A percentile compares a stretch with the other conserved stretches of the same genome.
phyloP scores from a whole-genome alignment of 1,140 invertebrate species.

The Drosophila tristis region DNA sequence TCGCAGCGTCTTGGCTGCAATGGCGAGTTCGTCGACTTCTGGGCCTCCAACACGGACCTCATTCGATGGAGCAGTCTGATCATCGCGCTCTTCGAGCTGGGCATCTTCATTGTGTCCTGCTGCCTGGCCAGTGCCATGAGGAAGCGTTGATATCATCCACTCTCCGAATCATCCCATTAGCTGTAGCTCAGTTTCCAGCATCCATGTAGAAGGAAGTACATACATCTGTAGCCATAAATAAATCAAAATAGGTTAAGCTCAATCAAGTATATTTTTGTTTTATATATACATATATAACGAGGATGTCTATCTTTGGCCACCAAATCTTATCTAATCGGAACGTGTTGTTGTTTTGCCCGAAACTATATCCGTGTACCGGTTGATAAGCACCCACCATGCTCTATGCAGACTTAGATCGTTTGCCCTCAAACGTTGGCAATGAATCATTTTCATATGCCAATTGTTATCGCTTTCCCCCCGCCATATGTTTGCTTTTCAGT shows the following conservation, averaged over 20 bases:
- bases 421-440: conserved; percentile 30
- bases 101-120: conserved; percentile 67
- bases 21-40: conserved; percentile 83
- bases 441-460: conserved; percentile 42
- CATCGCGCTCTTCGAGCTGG: conserved; percentile 85
- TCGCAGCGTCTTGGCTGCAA: conserved; percentile 84
- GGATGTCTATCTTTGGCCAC: conserved; percentile 22
- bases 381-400: conserved; percentile 17
- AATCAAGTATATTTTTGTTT: conserved; percentile 46
- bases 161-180: conserved; percentile 17
- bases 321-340: conserved; percentile 32
- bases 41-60: conserved; percentile 84
- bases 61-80: conserved; percentile 88
- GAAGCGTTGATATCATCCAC: conserved; percentile 44
- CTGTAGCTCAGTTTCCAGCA: conserved; percentile 19
- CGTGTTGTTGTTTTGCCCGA: conserved; percentile 37
- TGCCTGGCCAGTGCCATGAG: conserved; percentile 86
- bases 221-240: conserved; percentile 37
- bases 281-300: conserved; percentile 1
- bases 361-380: conserved; percentile 31
- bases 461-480: conserved; percentile 27
- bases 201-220: conserved; percentile 7
- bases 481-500: conserved; percentile 3
- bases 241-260: conserved; percentile 39
- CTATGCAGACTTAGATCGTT: conserved; percentile 20